Percentiles rank a stretch among this genome's conserved stretches.
Evolutionary conservation across 2,888 invertebrate genomes (phyloP).

Genomic region (Thymelicus lineola): DNA sequence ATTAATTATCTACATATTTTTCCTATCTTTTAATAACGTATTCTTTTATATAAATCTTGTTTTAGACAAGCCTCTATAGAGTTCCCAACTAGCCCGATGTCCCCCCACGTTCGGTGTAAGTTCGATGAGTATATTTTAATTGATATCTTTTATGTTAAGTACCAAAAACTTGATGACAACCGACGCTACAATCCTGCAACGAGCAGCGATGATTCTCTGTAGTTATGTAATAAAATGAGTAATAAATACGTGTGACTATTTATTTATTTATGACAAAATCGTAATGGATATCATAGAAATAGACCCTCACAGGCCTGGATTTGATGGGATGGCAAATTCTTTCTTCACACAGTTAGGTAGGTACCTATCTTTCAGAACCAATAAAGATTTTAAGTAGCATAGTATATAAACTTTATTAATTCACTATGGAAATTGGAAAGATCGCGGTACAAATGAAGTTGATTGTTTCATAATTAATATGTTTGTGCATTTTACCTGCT

Average conservation of each 20-base stretch:
- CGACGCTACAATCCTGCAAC: conserved; percentile 51
- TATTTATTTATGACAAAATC: background rate
- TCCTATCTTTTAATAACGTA: background rate
- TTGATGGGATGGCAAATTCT: no score
- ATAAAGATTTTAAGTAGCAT: no score
- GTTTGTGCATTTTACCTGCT: no score
- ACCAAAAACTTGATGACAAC: conserved; percentile 67
- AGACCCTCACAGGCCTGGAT: no score
- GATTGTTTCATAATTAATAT: no score
- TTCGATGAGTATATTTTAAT: conserved; percentile 45
- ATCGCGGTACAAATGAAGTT: no score
- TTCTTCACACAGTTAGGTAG: no score
- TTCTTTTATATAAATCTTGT: conserved; percentile 2
- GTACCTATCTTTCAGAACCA: no score
- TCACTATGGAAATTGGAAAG: no score
- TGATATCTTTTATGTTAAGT: conserved; percentile 58
- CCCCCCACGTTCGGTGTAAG: conserved; percentile 39
- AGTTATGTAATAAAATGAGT: conserved; percentile 81
- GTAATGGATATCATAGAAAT: no score
- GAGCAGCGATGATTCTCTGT: conserved; percentile 73
- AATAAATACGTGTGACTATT: conserved; percentile 55
- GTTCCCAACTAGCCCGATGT: conserved; percentile 51
- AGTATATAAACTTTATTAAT: no score
- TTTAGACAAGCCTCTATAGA: conserved; percentile 5
- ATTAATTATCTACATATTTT: background rate